phyloP scores from a whole-genome alignment of 64 coral and sea anemone species.

The Anthopleura sola region DNA sequence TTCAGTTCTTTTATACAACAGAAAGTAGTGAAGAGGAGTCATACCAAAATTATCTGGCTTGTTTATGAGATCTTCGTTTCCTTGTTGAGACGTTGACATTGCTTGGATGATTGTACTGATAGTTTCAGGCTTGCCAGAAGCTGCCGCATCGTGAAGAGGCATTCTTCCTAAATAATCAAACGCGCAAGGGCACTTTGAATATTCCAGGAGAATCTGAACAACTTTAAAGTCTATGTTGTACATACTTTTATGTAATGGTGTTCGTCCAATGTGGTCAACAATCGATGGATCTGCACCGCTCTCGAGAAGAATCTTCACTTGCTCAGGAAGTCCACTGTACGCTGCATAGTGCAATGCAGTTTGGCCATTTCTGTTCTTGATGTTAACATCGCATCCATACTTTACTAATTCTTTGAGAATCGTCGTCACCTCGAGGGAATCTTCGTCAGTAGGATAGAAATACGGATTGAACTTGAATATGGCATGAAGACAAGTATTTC shows the following conservation, averaged over 20 bases:
- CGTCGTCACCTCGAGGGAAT: neutral
- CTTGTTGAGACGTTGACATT: slow-evolving; percentile 1
- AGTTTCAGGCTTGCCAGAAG: slow-evolving; percentile 11
- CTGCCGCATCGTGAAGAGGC: slow-evolving; percentile 24
- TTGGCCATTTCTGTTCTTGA: slow-evolving; percentile 13
- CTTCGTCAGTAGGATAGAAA: neutral
- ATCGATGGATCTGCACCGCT: slow-evolving; percentile 13
- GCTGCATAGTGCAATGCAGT: slow-evolving; percentile 30
- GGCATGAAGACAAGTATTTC: slow-evolving; percentile 28
- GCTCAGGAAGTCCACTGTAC: neutral
- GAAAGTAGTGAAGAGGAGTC: slow-evolving; percentile 33
- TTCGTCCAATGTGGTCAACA: slow-evolving; percentile 34
- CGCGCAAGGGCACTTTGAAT: slow-evolving; percentile 6
- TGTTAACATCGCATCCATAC: slow-evolving; percentile 2
- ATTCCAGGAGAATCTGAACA: slow-evolving; percentile 15
- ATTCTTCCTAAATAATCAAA: slow-evolving; percentile 35
- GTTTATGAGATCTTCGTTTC: slow-evolving; percentile 19
- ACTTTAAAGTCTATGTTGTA: slow-evolving; percentile 13
- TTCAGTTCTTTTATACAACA: slow-evolving; percentile 23
- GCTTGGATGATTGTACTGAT: neutral
- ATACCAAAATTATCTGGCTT: slow-evolving; percentile 11
- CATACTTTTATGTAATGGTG: slow-evolving; percentile 39
- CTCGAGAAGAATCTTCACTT: slow-evolving; percentile 17
- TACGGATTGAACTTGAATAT: slow-evolving; percentile 12
- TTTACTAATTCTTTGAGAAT: slow-evolving; percentile 12